Evolutionary conservation across 2,797 vertebrate species (phyloP).

Genomic region (Manis javanica): DNA sequence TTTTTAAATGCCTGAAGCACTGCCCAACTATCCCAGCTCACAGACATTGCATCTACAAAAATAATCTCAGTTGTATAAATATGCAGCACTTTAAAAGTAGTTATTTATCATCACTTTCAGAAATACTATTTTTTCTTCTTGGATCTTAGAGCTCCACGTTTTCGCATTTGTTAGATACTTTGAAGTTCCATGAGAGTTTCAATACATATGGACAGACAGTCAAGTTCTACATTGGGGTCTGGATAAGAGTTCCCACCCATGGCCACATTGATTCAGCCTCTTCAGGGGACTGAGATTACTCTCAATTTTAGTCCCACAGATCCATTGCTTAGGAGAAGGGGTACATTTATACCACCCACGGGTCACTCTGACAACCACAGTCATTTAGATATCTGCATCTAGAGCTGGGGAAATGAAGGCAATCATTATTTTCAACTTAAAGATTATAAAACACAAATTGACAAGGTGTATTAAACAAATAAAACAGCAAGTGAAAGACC

Average conservation of each 20-base stretch:
- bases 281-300: slow-evolving; percentile 20
- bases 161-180: slow-evolving; percentile 46
- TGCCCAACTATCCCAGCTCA: slow-evolving; percentile 72
- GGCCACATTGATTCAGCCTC: slow-evolving; percentile 62
- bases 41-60: slow-evolving; percentile 78
- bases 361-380: slow-evolving; percentile 34
- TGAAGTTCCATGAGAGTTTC: slow-evolving; percentile 32
- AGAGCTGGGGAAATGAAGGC: slow-evolving; percentile 55
- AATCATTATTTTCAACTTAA: slow-evolving; percentile 42
- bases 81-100: slow-evolving; percentile 80
- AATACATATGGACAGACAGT: slow-evolving; percentile 14
- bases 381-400: slow-evolving; percentile 51
- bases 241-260: slow-evolving; percentile 54
- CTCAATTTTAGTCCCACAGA: slow-evolving; percentile 40
- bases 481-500: slow-evolving; percentile 32
- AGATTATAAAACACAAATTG: not conserved
- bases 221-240: slow-evolving; percentile 53
- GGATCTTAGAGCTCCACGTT: slow-evolving; percentile 71
- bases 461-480: slow-evolving; percentile 25
- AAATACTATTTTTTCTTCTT: slow-evolving; percentile 77
- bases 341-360: not conserved
- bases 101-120: slow-evolving; percentile 84
- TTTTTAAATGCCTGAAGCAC: slow-evolving; percentile 76
- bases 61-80: slow-evolving; percentile 82
- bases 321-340: slow-evolving; percentile 1